Percentiles rank a stretch among this genome's conserved stretches.
phyloP scores from a whole-genome alignment of 2,888 invertebrate species.

The Cantharis rufa region DNA sequence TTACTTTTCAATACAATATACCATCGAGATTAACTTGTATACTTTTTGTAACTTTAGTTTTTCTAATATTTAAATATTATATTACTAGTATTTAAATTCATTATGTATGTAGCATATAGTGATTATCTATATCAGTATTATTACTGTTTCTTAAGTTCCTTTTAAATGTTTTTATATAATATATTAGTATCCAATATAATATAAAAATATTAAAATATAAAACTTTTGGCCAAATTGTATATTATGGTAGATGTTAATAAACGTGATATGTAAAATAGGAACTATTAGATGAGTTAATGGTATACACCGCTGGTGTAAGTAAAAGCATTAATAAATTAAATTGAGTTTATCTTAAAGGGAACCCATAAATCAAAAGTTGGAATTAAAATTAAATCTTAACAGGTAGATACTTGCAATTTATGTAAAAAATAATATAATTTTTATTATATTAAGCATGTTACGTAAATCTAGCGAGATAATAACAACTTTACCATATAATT shows the following conservation, averaged over 20 bases:
- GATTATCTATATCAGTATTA: no score
- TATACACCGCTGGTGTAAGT: not conserved
- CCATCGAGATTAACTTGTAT: no score
- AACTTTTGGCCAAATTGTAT: no score
- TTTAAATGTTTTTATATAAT: no score
- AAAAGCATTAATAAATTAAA: not conserved
- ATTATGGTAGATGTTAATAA: not conserved
- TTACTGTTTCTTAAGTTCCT: no score
- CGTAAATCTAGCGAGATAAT: constrained; percentile 15
- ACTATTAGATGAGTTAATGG: not conserved
- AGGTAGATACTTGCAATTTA: not conserved
- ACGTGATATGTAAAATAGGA: not conserved
- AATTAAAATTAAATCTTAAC: not conserved
- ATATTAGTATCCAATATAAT: no score
- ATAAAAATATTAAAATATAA: no score
- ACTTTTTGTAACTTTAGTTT: no score
- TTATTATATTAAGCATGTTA: constrained; percentile 9
- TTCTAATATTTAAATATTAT: no score
- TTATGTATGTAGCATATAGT: no score
- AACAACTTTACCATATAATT: constrained; percentile 12
- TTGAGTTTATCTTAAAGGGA: not conserved
- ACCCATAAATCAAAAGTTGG: not conserved
- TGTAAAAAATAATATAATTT: constrained; percentile 12
- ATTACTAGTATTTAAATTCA: no score
- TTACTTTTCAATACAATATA: no score